A percentile compares a stretch with the other conserved stretches of the same genome.
Conservation (phyloP, 53 echinoderm and acorn worm genomes). For the Hippasteria phrygiana region DNA sequence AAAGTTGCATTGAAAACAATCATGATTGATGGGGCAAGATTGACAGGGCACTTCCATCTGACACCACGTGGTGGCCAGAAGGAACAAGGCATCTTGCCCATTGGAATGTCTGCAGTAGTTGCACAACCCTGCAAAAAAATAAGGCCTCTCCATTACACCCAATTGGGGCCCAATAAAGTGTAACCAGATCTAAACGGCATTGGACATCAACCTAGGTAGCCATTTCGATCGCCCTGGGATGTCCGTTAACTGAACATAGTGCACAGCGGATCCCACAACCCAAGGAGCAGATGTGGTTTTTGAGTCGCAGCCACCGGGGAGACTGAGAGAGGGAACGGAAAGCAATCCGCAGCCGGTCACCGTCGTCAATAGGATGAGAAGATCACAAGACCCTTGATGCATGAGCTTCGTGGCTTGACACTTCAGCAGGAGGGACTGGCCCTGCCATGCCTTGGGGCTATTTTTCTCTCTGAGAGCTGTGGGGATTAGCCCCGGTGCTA, state of each 20-base stretch:
- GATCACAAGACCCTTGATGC: neutral
- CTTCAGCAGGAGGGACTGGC: neutral
- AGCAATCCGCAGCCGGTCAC: neutral
- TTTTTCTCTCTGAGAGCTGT: constrained; percentile 54
- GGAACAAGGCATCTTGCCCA: constrained; percentile 20
- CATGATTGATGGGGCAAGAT: neutral
- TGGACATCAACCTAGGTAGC: neutral
- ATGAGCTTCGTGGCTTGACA: neutral
- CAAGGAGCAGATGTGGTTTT: constrained; percentile 11
- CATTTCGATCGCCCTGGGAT: neutral
- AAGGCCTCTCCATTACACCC: constrained; percentile 25
- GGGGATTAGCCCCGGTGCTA: constrained; percentile 50
- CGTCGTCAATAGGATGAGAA: neutral
- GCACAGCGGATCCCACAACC: neutral
- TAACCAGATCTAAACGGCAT: constrained; percentile 52
- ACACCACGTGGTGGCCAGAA: constrained; percentile 40
- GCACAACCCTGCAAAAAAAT: neutral
- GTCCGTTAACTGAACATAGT: neutral
- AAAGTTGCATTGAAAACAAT: neutral
- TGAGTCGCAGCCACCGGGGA: neutral
- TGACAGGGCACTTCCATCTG: neutral
- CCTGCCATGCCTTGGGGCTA: constrained; percentile 20
- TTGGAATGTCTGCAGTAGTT: constrained; percentile 33
- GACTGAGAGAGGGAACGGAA: too few species aligned
- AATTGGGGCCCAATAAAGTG: constrained; percentile 25